phyloP scores from a whole-genome alignment of 2,888 invertebrate species.

The Steromphala cineraria region DNA sequence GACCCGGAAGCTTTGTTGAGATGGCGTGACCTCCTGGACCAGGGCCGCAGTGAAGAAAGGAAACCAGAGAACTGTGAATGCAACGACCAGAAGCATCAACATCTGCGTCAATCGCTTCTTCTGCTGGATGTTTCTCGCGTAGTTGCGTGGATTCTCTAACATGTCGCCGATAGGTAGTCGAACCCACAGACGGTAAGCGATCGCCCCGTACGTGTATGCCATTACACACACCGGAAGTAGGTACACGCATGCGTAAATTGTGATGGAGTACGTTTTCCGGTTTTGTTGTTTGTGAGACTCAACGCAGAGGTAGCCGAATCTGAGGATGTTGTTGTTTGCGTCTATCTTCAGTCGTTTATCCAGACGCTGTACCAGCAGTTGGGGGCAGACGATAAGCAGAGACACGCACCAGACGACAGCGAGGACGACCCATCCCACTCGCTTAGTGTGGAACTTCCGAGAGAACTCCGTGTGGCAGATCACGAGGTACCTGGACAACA shows the following conservation, averaged over 20 bases:
- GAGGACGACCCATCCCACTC: conserved; percentile 50
- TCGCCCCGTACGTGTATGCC: conserved; percentile 59
- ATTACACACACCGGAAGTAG: conserved; percentile 58
- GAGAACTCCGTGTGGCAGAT: conserved; percentile 60
- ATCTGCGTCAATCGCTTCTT: conserved; percentile 61
- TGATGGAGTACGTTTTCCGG: conserved; percentile 45
- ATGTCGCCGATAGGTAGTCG: conserved; percentile 58
- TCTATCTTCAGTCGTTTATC: conserved; percentile 50
- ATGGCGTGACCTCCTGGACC: conserved; percentile 47
- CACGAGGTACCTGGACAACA: conserved; percentile 56
- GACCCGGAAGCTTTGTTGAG: conserved; percentile 39
- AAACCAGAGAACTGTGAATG: conserved; percentile 63
- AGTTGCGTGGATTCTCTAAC: conserved; percentile 44
- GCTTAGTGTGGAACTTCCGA: conserved; percentile 49
- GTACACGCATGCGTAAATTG: conserved; percentile 56
- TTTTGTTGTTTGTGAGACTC: conserved; percentile 51
- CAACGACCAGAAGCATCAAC: conserved; percentile 57
- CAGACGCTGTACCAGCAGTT: conserved; percentile 55
- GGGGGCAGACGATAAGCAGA: conserved; percentile 50
- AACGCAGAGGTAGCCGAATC: conserved; percentile 53
- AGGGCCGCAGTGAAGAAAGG: conserved; percentile 64
- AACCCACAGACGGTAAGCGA: conserved; percentile 60
- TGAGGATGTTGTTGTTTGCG: conserved; percentile 26
- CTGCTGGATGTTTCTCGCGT: conserved; percentile 47
- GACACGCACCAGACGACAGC: conserved; percentile 53